phyloP scores from a whole-genome alignment of 30 jellyfish, hydroid and myxozoan species.

The Sanderia malayensis region DNA sequence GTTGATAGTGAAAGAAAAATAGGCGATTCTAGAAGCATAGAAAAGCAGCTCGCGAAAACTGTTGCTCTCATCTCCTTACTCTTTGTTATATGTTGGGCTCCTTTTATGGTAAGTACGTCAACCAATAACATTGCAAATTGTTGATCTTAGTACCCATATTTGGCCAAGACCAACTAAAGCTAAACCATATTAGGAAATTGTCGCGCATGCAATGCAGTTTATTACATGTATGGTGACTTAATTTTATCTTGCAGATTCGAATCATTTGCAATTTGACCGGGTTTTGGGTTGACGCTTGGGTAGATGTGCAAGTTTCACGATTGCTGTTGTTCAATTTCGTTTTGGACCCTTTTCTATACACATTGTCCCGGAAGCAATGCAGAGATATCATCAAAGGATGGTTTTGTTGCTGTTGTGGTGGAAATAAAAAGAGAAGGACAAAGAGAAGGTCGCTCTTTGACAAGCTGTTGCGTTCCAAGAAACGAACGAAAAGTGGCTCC shows the following conservation, averaged over 20 bases:
- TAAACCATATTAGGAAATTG: too few relatives aligned
- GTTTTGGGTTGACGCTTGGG: conserved; percentile 68
- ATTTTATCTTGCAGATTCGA: conserved; percentile 43
- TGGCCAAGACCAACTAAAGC: too few relatives aligned
- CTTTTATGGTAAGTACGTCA: conserved; percentile 67
- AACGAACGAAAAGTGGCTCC: conserved; percentile 51
- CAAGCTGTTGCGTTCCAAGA: too few relatives aligned
- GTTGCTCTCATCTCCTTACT: conserved; percentile 51
- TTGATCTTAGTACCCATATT: too few relatives aligned
- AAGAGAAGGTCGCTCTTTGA: not conserved
- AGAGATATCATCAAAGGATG: conserved; percentile 60
- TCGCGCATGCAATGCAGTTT: too few relatives aligned
- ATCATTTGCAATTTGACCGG: conserved; percentile 68
- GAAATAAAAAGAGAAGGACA: not conserved
- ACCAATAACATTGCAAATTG: too few relatives aligned
- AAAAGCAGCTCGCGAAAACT: conserved; percentile 58
- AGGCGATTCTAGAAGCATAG: not conserved
- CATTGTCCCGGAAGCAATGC: conserved; percentile 68
- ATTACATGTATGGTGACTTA: too few relatives aligned
- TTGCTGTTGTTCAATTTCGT: conserved; percentile 66
- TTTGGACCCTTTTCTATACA: conserved; percentile 69
- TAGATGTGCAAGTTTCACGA: conserved; percentile 67
- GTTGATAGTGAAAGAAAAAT: not conserved
- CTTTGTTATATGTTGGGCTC: conserved; percentile 61
- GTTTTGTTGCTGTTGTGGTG: conserved; percentile 63